phyloP scores from a whole-genome alignment of 1,140 invertebrate genomes.

The Aphelinus atriplicis region DNA sequence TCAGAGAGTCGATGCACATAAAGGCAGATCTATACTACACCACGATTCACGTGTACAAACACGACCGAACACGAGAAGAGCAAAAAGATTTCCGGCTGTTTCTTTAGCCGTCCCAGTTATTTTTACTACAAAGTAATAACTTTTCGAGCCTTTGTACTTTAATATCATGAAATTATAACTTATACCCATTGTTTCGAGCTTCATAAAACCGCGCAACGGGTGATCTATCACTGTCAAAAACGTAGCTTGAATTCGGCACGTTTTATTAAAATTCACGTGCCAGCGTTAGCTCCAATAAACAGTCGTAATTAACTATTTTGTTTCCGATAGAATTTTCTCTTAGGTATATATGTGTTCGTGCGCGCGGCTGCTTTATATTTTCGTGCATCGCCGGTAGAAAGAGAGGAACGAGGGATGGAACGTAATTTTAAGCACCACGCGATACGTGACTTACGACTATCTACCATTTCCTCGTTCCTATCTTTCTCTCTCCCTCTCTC shows the following conservation, averaged over 20 bases:
- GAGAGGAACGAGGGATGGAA: conserved; percentile 15
- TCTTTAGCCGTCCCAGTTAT: too few species aligned
- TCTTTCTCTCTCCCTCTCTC: conserved; percentile 1
- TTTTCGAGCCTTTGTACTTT: too few species aligned
- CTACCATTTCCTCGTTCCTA: neutral
- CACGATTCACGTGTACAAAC: too few species aligned
- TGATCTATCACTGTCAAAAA: neutral
- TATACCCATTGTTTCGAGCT: too few species aligned
- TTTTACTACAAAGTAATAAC: too few species aligned
- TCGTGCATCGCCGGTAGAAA: conserved; percentile 7
- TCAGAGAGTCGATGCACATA: too few species aligned
- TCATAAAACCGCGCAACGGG: too few species aligned
- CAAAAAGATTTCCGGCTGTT: too few species aligned
- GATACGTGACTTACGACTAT: conserved; percentile 42
- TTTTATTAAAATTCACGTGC: conserved; percentile 19
- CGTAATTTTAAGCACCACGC: conserved; percentile 41
- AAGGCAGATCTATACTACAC: too few species aligned
- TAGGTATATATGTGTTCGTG: conserved; percentile 7
- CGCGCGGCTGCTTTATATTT: conserved; percentile 14
- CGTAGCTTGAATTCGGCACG: neutral
- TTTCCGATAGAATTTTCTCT: conserved; percentile 14
- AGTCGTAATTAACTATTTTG: conserved; percentile 14
- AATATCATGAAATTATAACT: too few species aligned
- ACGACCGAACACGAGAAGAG: too few species aligned
- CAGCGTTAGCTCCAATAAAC: conserved; percentile 26